Base-by-base conservation (phyloP, 2,888 invertebrate species). In the Lasioglossum marginatum region DNA sequence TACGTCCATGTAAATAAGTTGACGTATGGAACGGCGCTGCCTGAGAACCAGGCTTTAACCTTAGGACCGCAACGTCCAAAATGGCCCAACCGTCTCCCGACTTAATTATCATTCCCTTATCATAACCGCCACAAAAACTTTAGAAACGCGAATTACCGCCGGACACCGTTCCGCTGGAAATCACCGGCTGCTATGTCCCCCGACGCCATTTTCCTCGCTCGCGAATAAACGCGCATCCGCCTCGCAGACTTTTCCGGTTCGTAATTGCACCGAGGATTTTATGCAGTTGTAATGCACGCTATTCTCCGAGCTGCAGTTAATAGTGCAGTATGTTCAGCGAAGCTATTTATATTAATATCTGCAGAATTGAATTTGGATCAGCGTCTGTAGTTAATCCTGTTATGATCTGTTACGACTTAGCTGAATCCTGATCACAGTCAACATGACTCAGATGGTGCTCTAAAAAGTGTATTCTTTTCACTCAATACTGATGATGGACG, bases 1-100 rank as follows among this genome's bases (percentile, higher is more conserved):
- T 76, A 77, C 66, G 85, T 88, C 87, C 79, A 76, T 79, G 77
- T 85, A 86, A 87, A 90, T 83, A 88, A 80, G 76, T 79, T 76
- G 82, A 88, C 89, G 81, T 81, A 75, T 73, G 27, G 68, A 31
- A 34, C 57, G 57, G 40, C 43, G 76, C 34, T 77, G 66, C 45
- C 60, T 63, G 75, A 78, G 60, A 79, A 63, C 68, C 71, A 48
- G 45, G 71, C 52, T 72, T 83, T 87, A 89, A 91, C 40, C 40
- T n/a, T 40, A n/a, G 37, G 37, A 37, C 19, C 68, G 68, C 68
- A 10, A 4, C 34, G 10, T n/a, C n/a, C n/a, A 70, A 70, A 70
- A 40, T 40, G 68, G 37, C 68, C 68, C 37, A 4, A 10, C 23
- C 19, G 19, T 31, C 2, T 19, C 31, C 8, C 37, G 23, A 68